Evolutionary conservation across 2,113 vertebrate species (phyloP).

Genomic region (Leucopsar rothschildi): DNA sequence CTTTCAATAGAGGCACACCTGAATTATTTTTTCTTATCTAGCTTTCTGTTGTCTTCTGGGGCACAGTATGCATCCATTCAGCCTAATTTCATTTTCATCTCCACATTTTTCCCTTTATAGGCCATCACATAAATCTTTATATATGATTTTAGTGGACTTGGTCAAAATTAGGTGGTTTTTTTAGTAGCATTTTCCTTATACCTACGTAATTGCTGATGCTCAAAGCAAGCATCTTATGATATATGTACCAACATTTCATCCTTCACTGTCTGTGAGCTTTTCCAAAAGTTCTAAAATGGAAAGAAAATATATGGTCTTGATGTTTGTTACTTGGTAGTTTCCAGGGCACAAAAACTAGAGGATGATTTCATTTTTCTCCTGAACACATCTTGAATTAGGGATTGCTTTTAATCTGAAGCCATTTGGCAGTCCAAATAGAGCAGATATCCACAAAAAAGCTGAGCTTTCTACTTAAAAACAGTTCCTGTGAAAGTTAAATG

Average conservation of each 20-base stretch:
- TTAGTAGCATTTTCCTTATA: neutral
- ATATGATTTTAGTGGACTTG: neutral
- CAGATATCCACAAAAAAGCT: neutral
- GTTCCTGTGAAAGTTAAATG: neutral
- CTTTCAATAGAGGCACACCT: neutral
- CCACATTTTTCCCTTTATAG: neutral
- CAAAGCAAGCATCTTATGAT: conserved; percentile 4
- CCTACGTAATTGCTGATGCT: neutral
- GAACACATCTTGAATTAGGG: neutral
- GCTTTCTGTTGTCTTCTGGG: neutral
- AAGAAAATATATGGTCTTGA: neutral
- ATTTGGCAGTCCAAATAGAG: neutral
- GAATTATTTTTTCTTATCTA: neutral
- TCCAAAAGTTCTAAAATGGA: neutral
- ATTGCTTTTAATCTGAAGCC: neutral
- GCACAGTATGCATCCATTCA: neutral
- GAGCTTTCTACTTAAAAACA: neutral
- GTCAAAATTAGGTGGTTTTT: neutral
- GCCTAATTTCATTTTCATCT: neutral
- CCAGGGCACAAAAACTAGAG: neutral
- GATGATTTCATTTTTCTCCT: neutral
- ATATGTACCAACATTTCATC: neutral
- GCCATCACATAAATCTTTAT: neutral
- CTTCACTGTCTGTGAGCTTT: neutral
- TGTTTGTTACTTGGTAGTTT: neutral